Evolutionary conservation across 2,797 vertebrate species (phyloP), one percentile per base, ranked within the genome.

Genomic region (Chromis chromis): DNA sequence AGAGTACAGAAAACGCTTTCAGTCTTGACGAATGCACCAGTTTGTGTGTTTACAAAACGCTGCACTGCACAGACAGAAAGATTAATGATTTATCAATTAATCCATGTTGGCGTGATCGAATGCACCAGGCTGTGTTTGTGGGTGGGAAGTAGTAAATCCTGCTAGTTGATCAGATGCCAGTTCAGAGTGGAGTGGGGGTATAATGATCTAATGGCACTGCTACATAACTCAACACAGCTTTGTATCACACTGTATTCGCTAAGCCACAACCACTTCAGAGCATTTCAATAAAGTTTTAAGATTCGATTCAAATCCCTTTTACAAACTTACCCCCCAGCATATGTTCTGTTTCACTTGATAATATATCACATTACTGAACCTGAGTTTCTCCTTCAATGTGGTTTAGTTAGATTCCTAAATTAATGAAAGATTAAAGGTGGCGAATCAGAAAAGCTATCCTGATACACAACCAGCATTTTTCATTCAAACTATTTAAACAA

Each of bases 41-140:
- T 25, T 70, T 70, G 22, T 59, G 60, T 58, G 31, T 78, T 80
- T 66, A 25, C 46, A 78, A 46, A 10, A 22, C 21, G 56, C 49
- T 58, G 1, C 55, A 58, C 5, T 22, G 42, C 56, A 54, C 46
- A 74, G 65, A 79, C 16, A 0, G 44, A 49, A 33, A 63, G 56
- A 74, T 72, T 31, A 76, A 84, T 33, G 65, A 64, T 79, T 81
- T 59, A 62, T 71, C 70, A 64, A 53, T 84, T 60, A 55, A 79
- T 76, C 49, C 28, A 3, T 27, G 59, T 50, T 17, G 57, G 66
- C 66, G 56, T 33, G 1, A 76, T 56, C 31, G 11, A 81, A 76
- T 50, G 7, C 12, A 50, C 24, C 65, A 60, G 71, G 22, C 59
- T 7, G 74, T 22, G 25, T 53, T 40, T 60, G 72, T 76, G 67